Conservation (phyloP, 2,113 vertebrate species). For the Anhinga rufa region DNA sequence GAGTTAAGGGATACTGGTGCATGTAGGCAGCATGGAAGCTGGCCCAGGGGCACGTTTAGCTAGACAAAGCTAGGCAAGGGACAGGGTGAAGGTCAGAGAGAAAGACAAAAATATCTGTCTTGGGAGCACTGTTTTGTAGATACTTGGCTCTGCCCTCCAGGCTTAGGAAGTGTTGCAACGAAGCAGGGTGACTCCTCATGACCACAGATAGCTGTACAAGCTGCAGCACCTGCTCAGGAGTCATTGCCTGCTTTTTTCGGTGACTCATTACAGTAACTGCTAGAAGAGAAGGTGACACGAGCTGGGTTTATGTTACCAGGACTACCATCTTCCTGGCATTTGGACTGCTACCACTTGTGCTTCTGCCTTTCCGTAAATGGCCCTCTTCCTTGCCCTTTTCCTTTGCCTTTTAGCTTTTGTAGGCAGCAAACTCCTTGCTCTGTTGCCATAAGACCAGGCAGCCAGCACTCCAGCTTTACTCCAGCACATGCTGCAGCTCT, state of each 20-base stretch:
- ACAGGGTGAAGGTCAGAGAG: background rate
- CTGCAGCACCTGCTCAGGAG: background rate
- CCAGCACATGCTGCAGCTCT: background rate
- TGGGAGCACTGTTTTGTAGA: background rate
- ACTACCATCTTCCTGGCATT: background rate
- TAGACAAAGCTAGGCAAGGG: background rate
- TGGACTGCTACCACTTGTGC: background rate
- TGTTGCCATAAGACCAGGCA: background rate
- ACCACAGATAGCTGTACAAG: background rate
- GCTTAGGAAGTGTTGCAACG: background rate
- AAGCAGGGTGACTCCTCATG: background rate
- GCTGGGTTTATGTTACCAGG: background rate
- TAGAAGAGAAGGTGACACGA: background rate
- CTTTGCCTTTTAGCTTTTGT: background rate
- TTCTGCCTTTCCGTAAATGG: background rate
- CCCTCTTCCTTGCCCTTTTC: background rate
- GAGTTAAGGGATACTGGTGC: background rate
- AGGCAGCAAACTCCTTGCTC: background rate
- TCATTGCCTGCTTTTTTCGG: background rate
- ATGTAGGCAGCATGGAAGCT: background rate
- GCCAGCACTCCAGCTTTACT: background rate
- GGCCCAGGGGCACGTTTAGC: background rate
- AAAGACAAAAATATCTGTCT: background rate
- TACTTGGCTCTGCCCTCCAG: background rate
- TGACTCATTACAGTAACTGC: background rate